Percentiles rank a stretch among this genome's conserved stretches.
Evolutionary conservation across 2,797 vertebrate species (phyloP).

Genomic region (Perodicticus potto): DNA sequence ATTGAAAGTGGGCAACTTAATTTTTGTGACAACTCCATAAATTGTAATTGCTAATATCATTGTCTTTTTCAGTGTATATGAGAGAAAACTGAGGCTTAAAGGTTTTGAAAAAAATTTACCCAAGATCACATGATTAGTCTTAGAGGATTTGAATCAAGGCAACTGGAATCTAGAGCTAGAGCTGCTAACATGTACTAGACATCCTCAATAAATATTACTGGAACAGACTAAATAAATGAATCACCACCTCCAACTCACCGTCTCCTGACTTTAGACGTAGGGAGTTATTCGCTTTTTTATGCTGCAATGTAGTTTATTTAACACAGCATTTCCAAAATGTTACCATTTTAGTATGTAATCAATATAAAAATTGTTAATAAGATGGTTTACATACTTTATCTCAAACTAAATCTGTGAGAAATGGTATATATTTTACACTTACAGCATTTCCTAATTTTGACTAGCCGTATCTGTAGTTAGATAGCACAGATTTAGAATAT

Average conservation of each 20-base stretch:
- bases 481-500: neutral
- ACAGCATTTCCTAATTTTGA: neutral
- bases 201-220: neutral
- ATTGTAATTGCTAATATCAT: neutral
- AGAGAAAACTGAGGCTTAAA: neutral
- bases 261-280: neutral
- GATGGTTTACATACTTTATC: conserved; percentile 6
- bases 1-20: neutral
- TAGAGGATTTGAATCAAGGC: neutral
- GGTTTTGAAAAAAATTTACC: neutral
- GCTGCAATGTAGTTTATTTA: conserved; percentile 32
- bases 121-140: neutral
- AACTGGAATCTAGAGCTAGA: neutral
- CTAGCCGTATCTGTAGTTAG: neutral
- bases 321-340: neutral
- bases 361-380: conserved; percentile 14
- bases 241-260: neutral
- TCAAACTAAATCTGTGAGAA: conserved; percentile 24
- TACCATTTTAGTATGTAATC: conserved; percentile 44
- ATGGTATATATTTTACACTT: neutral
- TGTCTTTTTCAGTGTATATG: neutral
- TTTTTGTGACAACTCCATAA: neutral
- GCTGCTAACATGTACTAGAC: neutral
- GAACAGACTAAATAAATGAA: neutral
- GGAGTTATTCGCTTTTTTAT: neutral